Conservation (phyloP, 1,140 invertebrate genomes). For the Dendroctonus valens region DNA sequence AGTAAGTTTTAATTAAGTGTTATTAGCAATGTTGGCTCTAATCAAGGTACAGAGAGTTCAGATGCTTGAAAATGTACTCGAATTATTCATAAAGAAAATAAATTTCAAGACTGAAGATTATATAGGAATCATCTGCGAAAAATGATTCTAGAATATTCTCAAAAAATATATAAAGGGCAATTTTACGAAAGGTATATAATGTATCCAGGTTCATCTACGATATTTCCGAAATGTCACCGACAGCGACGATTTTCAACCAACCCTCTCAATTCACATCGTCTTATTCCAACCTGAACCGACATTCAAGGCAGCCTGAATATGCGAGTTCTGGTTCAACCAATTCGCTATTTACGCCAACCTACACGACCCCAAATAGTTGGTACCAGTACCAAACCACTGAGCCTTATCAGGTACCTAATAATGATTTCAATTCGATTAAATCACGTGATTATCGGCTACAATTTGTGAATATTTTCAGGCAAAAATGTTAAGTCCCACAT, state of each 20-base stretch:
- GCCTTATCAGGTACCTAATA: constrained; percentile 36
- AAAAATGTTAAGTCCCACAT: constrained; percentile 28
- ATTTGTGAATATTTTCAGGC: constrained; percentile 18
- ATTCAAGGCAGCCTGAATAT: constrained; percentile 33
- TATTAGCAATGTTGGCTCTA: no score
- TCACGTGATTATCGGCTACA: not conserved
- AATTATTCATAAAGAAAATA: no score
- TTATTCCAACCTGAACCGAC: constrained; percentile 24
- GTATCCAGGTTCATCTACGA: constrained; percentile 18
- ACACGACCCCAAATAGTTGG: constrained; percentile 35
- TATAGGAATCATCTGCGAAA: no score
- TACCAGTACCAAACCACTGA: constrained; percentile 36
- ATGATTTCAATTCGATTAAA: constrained; percentile 9
- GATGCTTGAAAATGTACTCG: no score
- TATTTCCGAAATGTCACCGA: constrained; percentile 41
- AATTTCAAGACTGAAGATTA: no score
- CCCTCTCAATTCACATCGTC: constrained; percentile 26
- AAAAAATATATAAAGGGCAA: no score
- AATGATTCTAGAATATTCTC: no score
- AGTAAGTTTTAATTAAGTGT: no score
- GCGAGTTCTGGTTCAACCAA: constrained; percentile 25
- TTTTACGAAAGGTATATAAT: no score
- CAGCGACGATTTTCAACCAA: constrained; percentile 40
- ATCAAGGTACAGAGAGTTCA: no score
- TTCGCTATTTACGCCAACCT: constrained; percentile 34